Conservation (phyloP, 2,888 invertebrate species). For the Dryocosmus kuriphilus region DNA sequence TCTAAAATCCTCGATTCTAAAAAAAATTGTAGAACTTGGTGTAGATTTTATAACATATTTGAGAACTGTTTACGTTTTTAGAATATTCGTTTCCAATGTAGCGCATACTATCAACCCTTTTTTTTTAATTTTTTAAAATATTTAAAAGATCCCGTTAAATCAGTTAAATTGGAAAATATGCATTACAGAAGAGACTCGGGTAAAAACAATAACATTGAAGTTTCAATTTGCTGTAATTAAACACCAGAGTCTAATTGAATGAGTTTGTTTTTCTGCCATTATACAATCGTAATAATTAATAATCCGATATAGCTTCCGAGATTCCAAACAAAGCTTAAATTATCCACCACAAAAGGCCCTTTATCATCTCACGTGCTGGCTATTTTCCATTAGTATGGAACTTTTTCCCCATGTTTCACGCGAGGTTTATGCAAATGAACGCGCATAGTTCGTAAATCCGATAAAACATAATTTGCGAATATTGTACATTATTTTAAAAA, state of each 20-base stretch:
- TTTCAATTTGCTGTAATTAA: neutral
- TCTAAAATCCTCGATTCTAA: too few species aligned
- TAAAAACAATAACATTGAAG: neutral
- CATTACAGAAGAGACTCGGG: neutral
- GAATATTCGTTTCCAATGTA: too few species aligned
- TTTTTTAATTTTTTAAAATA: too few species aligned
- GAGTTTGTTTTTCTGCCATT: neutral
- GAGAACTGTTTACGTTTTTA: too few species aligned
- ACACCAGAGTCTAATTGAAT: neutral
- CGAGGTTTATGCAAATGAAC: neutral
- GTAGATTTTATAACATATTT: too few species aligned
- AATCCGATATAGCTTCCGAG: neutral
- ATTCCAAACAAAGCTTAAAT: constrained; percentile 5
- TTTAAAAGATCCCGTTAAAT: too few species aligned
- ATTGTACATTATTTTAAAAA: neutral
- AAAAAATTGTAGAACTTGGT: too few species aligned
- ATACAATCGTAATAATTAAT: neutral
- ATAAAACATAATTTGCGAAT: neutral
- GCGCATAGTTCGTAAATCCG: neutral
- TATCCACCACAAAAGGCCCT: neutral
- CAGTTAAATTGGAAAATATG: neutral
- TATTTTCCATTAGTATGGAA: neutral
- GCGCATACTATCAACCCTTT: too few species aligned
- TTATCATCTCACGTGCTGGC: neutral
- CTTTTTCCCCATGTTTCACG: neutral